Evolutionary conservation across 2,113 vertebrate species (phyloP), one percentile per base, ranked within the genome.

Genomic region (Neodon shergylaensis): DNA sequence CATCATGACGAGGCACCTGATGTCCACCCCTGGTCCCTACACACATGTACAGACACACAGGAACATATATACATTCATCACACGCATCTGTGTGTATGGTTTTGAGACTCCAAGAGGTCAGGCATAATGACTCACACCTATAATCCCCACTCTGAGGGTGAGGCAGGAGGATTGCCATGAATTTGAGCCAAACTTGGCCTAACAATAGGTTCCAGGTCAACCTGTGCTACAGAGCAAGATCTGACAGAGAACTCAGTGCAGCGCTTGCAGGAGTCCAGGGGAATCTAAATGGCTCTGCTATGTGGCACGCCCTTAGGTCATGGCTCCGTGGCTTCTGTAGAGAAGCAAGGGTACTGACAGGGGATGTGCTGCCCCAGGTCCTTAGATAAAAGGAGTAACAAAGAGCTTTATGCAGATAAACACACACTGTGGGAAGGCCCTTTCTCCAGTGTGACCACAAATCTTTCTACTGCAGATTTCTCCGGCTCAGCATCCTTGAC

Each of bases 251-350:
- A 21, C 17, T 65, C 14, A 8, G 0, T 7, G 5, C n/a, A 44
- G 12, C 4, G 1, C 11, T 6, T 7, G 36, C 52, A 17, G 66
- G 36, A 10, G 4, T 39, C 73, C 33, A 7, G 0, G 39, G 22
- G 61, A 52, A 14, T 2, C 17, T 21, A 47, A 5, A 70, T 5
- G 63, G 63, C 12, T 0, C 24, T 33, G 88, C 89, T 1, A 0
- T 6, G 1, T 0, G 36, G 22, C 28, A 65, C 3, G 0, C 12
- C 0, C 2, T 4, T 47, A 4, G 0, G 0, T 3, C 11, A 1
- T 8, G 26, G 10, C 26, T 33, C 13, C 0, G 7, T 0, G 9
- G 21, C 49, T 42, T 44, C 47, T 19, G 2, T 47, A 44, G 7
- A 5, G 61, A 77, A n/a, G 28, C 16, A 3, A 10, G 72, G 28